Conservation (phyloP, 2,797 vertebrate species). For the Silurus aristotelis region DNA sequence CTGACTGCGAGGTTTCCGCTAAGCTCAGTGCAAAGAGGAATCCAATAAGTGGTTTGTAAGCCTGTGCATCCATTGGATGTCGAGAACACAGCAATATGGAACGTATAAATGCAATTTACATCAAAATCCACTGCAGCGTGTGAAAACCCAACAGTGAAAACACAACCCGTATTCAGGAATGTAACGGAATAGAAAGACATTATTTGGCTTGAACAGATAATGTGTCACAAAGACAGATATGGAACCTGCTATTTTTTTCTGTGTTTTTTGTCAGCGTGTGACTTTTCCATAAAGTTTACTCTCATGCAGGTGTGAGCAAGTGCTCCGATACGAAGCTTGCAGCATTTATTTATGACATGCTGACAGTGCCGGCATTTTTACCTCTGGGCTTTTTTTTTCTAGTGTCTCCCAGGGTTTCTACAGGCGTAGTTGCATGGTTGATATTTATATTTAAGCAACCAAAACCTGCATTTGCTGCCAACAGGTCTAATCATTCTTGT, state of each 20-base stretch:
- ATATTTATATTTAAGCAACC: neutral
- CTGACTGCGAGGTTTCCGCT: slow-evolving; percentile 26
- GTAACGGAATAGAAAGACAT: neutral
- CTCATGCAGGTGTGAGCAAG: neutral
- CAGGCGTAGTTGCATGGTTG: neutral
- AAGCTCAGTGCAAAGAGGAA: slow-evolving; percentile 54
- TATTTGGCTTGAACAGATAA: neutral
- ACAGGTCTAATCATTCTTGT: neutral
- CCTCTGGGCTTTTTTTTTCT: neutral
- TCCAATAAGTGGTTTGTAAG: slow-evolving; percentile 69
- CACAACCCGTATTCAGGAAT: neutral
- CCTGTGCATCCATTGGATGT: slow-evolving; percentile 20
- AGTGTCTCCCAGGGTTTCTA: neutral
- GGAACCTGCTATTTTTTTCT: neutral
- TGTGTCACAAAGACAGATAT: no score
- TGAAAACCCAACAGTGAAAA: neutral
- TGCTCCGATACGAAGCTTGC: neutral
- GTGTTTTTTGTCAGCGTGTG: neutral
- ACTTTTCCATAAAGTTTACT: neutral
- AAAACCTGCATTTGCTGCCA: neutral
- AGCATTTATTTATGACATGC: neutral
- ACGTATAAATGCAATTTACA: neutral
- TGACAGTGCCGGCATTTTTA: slow-evolving; percentile 9
- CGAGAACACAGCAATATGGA: slow-evolving; percentile 1
- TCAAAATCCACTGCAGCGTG: neutral